phyloP scores from a whole-genome alignment of 2,888 invertebrate species.

The Tanytarsus gracilentus region DNA sequence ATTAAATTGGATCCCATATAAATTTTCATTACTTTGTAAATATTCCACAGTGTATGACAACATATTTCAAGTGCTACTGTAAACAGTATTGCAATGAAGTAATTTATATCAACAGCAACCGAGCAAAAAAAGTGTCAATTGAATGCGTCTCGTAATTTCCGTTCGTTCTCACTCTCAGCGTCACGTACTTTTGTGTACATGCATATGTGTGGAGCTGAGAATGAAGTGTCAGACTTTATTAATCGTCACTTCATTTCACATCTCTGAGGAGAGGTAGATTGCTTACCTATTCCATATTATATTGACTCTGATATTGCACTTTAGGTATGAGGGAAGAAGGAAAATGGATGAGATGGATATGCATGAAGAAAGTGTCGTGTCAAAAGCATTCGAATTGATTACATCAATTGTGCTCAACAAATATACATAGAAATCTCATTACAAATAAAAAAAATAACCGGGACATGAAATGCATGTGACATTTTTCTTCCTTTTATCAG shows the following conservation, averaged over 20 bases:
- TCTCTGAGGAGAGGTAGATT: background rate
- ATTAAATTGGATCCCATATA: background rate
- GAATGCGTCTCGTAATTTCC: background rate
- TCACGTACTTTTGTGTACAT: too few relatives aligned
- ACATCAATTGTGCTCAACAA: too few relatives aligned
- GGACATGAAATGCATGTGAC: too few relatives aligned
- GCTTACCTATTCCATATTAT: slow-evolving; percentile 5
- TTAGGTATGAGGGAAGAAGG: background rate
- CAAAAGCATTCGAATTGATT: slow-evolving; percentile 13
- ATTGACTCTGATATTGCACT: background rate
- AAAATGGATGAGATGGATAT: background rate
- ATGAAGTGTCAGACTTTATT: slow-evolving; percentile 17
- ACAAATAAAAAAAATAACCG: too few relatives aligned
- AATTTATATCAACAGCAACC: background rate
- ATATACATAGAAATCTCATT: too few relatives aligned
- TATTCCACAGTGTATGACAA: too few relatives aligned
- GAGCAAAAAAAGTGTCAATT: background rate
- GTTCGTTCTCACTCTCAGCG: background rate
- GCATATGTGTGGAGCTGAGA: too few relatives aligned
- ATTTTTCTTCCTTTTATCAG: too few relatives aligned
- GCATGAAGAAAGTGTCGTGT: slow-evolving; percentile 6
- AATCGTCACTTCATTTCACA: background rate
- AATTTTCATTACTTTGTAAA: too few relatives aligned
- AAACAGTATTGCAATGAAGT: background rate
- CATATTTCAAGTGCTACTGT: too few relatives aligned